A percentile compares a stretch with the other conserved stretches of the same genome.
phyloP scores from a whole-genome alignment of 1,140 invertebrate genomes.

The Trissolcus basalis region DNA sequence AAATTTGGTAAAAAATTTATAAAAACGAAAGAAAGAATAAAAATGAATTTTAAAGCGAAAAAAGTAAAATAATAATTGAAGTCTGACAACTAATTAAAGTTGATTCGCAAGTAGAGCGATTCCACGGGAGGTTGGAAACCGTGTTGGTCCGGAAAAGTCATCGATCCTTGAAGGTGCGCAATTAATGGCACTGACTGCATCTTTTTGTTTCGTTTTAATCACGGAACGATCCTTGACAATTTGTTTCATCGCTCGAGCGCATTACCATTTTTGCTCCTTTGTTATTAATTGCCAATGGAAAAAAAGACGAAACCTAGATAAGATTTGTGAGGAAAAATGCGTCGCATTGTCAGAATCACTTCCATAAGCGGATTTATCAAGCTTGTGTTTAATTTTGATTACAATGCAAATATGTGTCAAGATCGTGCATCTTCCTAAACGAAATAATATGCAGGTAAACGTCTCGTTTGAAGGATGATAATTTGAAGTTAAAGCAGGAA shows the following conservation, averaged over 20 bases:
- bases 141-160: slow-evolving; percentile 56
- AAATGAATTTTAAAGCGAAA: neutral
- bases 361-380: slow-evolving; percentile 12
- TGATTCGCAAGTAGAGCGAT: slow-evolving; percentile 45
- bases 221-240: slow-evolving; percentile 37
- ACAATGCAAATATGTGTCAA: slow-evolving; percentile 32
- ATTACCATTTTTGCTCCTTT: neutral
- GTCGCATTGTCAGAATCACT: slow-evolving; percentile 2
- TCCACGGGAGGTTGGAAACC: slow-evolving; percentile 13
- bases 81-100: neutral
- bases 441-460: slow-evolving; percentile 17
- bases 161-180: slow-evolving; percentile 57
- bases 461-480: too few species aligned
- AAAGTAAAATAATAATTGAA: neutral
- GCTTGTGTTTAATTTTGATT: slow-evolving; percentile 12
- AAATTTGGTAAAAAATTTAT: too few species aligned
- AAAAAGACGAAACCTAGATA: slow-evolving; percentile 14
- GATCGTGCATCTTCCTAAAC: slow-evolving; percentile 21
- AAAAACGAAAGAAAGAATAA: too few species aligned
- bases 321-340: slow-evolving; percentile 9
- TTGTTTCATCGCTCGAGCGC: slow-evolving; percentile 18
- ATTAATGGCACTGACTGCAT: slow-evolving; percentile 44
- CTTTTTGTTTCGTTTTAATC: slow-evolving; percentile 36
- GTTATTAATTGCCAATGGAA: slow-evolving; percentile 17
- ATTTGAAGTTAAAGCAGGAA: slow-evolving; percentile 4